These are phyloP conservation scores for Xerus inauris DNA, from an alignment of 2,113 vertebrate species.

Conservation along the genomic window DNA sequence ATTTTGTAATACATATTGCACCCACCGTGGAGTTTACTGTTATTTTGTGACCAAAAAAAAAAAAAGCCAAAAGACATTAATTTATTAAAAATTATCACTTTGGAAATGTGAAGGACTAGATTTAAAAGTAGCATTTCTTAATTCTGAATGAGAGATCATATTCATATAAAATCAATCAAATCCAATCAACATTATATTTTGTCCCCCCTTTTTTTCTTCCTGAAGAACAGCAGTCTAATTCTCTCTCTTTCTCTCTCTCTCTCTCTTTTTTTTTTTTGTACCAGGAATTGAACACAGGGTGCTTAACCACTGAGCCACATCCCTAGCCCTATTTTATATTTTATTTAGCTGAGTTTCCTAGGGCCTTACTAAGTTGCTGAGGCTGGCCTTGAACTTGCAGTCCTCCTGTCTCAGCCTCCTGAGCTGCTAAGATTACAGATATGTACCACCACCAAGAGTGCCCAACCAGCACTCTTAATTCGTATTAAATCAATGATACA, in stretches of 20 bases:
- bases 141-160: background rate
- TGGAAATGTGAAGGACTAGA: background rate
- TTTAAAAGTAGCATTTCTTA: constrained; percentile 25
- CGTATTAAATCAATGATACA: background rate
- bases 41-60: background rate
- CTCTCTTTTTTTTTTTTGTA: no score
- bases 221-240: background rate
- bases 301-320: no score
- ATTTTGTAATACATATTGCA: background rate
- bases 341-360: no score
- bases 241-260: no score
- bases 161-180: background rate
- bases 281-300: no score
- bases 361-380: no score
- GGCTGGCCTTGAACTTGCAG: no score
- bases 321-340: no score
- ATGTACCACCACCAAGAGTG: no score
- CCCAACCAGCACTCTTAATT: background rate
- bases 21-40: background rate
- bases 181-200: background rate
- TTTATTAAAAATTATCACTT: background rate
- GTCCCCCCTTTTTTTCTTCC: background rate
- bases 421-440: no score
- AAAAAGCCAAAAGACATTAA: background rate
- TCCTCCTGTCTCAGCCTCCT: no score